Evolutionary conservation across 2,113 vertebrate genomes (phyloP).

Genomic region (Corythornis vintsioides): DNA sequence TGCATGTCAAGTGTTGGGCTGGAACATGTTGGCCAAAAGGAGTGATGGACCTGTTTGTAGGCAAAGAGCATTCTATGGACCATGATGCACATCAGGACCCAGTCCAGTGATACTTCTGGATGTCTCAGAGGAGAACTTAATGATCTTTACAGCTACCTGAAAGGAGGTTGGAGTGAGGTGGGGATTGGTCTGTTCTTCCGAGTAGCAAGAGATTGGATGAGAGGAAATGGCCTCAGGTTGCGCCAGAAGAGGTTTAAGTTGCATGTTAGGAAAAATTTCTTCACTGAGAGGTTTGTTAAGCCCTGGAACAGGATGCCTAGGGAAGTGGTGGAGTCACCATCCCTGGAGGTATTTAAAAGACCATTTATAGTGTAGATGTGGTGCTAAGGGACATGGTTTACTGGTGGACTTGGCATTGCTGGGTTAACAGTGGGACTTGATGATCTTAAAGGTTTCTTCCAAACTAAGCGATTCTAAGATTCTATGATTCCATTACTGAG

Average conservation of each 20-base stretch:
- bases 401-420: neutral
- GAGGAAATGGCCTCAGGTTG: neutral
- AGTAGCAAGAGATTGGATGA: neutral
- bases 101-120: neutral
- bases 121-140: neutral
- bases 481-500: neutral
- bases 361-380: neutral
- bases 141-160: neutral
- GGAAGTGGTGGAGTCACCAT: neutral
- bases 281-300: neutral
- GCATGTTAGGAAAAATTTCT: neutral
- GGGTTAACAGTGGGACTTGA: neutral
- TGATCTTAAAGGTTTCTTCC: neutral
- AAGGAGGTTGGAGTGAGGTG: neutral
- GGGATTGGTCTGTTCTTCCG: neutral
- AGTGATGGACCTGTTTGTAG: neutral
- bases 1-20: slow-evolving; percentile 61
- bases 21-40: slow-evolving; percentile 14
- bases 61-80: neutral
- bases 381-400: neutral
- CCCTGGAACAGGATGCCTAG: neutral
- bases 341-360: neutral
- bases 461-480: neutral
- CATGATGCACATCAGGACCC: accelerated
- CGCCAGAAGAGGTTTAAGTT: neutral